Percentiles rank a stretch among this genome's conserved stretches.
These are phyloP conservation scores for Vipera latastei DNA, from an alignment of 2,797 vertebrate genomes.

Conservation along the genomic window DNA sequence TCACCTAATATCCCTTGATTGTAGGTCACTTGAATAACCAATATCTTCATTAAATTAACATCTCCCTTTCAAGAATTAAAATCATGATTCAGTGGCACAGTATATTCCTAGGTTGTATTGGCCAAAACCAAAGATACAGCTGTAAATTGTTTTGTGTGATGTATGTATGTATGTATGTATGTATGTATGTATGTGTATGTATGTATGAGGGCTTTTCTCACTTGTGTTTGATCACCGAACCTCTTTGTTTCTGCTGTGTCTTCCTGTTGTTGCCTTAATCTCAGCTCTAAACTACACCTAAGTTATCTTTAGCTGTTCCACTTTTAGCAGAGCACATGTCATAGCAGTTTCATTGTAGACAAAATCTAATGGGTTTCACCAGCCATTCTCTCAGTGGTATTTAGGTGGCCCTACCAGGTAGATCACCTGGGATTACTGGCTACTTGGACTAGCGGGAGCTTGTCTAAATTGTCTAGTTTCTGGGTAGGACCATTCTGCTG, in stretches of 20 bases:
- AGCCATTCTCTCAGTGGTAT: background rate
- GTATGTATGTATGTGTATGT: background rate
- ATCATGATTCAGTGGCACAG: background rate
- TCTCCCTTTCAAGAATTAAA: background rate
- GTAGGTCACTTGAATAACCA: background rate
- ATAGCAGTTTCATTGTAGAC: background rate
- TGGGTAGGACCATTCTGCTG: background rate
- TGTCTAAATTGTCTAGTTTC: background rate
- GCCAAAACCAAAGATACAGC: background rate
- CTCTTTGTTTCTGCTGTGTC: background rate
- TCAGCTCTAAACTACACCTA: background rate
- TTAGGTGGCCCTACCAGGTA: background rate
- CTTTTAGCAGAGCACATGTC: background rate
- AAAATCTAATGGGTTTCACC: background rate
- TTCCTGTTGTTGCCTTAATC: background rate
- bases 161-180: background rate
- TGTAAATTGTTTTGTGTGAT: background rate
- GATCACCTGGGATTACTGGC: background rate
- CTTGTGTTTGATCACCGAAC: background rate
- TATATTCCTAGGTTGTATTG: background rate
- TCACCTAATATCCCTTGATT: background rate
- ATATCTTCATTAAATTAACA: constrained; percentile 12
- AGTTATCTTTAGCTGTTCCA: background rate
- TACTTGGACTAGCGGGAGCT: background rate
- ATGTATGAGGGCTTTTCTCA: background rate